Conservation (phyloP, 2,113 vertebrate species). For the Trematocara unimaculatum region DNA sequence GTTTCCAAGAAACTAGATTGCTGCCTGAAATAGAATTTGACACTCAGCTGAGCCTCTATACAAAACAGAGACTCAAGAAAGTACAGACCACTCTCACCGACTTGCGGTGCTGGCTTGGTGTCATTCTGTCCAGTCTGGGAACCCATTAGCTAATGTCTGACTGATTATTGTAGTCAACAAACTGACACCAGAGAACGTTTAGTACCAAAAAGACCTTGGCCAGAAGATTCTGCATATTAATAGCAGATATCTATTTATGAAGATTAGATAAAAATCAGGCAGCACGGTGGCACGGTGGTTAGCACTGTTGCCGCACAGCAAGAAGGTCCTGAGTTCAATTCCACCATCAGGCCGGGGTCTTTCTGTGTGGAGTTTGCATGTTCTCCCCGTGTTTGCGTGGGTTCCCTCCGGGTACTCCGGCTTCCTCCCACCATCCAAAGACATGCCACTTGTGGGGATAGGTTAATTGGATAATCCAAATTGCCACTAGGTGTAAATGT, state of each 20-base stretch:
- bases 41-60: background rate
- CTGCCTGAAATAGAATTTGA: background rate
- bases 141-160: background rate
- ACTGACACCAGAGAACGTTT: background rate
- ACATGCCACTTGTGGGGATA: no score
- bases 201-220: background rate
- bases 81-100: background rate
- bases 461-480: no score
- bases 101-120: background rate
- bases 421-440: no score
- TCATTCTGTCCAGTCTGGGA: background rate
- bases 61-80: background rate
- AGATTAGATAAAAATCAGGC: background rate
- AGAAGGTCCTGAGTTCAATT: no score
- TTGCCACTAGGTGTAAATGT: no score
- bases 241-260: background rate
- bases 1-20: background rate
- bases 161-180: background rate
- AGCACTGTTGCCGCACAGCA: no score
- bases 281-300: no score
- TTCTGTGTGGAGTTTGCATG: no score
- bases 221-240: background rate
- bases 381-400: no score
- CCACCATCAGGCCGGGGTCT: no score
- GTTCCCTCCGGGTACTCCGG: no score